Base-by-base conservation (phyloP, 2,888 invertebrate species). In the Proisotoma minuta region DNA sequence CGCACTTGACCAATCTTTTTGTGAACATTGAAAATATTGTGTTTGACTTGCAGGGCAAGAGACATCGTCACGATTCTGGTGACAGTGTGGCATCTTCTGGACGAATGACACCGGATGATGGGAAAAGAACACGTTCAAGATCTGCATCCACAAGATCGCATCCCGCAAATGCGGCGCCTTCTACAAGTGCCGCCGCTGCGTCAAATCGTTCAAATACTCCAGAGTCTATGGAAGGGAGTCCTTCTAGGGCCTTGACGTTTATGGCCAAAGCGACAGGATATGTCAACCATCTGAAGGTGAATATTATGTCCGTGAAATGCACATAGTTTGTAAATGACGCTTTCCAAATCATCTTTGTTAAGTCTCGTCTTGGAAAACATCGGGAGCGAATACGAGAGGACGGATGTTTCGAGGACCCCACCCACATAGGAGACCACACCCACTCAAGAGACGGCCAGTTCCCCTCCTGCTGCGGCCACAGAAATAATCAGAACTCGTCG, bases 211-310 rank as follows among this genome's bases (percentile, higher is more conserved):
- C 63, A 47, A 63, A 60, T 54, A 69, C 69, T 57, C 69, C 69
- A 22, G 67, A 64, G 34, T n/a, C n/a, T n/a, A n/a, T n/a, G 67
- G 63, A 57, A 12, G 66, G 68, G 24, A 68, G 68, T 60, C 71
- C 71, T 22, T 71, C 72, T 34, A 61, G 66, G 51, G 64, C 62
- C 29, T 24, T 54, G 39, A 56, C 68, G 26, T 56, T 73, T 27
- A 68, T 73, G 60, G 68, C 71, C 28, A 64, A 70, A 54, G 73
- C 73, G 10, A 65, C 71, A 18, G 72, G 72, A 23, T 73, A 73
- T 52, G 65, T 73, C 52, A 71, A 68, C n/a, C 72, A 73, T 52
- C 58, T 73, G n/a, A 72, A 72, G 69, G 73, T 72, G 67, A 62
- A 2, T 18, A n/a, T n/a, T n/a, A n/a, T n/a, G n/a, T n/a, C n/a